phyloP scores from a whole-genome alignment of 2,888 invertebrate genomes.

The Troides helena region DNA sequence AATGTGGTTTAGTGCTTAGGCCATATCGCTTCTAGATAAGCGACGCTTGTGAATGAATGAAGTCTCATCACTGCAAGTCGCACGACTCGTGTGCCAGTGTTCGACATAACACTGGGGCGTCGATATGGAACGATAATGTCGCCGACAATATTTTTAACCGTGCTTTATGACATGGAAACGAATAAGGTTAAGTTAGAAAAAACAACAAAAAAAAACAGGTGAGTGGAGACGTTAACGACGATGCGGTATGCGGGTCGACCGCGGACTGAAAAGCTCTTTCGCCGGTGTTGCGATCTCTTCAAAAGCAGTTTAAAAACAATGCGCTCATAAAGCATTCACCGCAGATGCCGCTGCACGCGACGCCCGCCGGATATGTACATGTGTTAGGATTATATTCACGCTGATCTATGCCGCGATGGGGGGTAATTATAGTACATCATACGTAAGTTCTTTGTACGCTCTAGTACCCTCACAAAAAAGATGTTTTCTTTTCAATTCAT shows the following conservation, averaged over 20 bases:
- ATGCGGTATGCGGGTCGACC: constrained; percentile 72
- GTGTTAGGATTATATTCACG: constrained; percentile 25
- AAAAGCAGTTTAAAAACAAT: constrained; percentile 66
- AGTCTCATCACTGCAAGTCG: constrained; percentile 73
- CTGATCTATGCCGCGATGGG: constrained; percentile 24
- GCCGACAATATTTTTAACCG: constrained; percentile 26
- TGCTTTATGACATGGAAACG: constrained; percentile 34
- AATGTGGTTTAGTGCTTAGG: constrained; percentile 51
- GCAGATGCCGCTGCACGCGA: constrained; percentile 56
- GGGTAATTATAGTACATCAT: constrained; percentile 23
- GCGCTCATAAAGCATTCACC: constrained; percentile 72
- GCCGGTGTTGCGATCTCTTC: constrained; percentile 50
- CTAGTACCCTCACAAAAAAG: constrained; percentile 17
- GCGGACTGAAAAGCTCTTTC: constrained; percentile 62
- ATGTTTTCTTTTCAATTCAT: constrained; percentile 8
- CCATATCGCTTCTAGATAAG: constrained; percentile 52
- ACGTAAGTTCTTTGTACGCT: constrained; percentile 14
- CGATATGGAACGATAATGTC: constrained; percentile 36
- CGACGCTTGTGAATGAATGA: constrained; percentile 75
- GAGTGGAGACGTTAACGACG: constrained; percentile 51
- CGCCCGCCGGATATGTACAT: constrained; percentile 39
- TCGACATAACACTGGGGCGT: constrained; percentile 50
- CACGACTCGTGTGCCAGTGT: constrained; percentile 57
- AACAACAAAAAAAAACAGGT: constrained; percentile 48
- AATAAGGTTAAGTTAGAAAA: constrained; percentile 36